These are phyloP conservation scores for Orthosia incerta DNA, from an alignment of 2,888 invertebrate species.

Conservation along the genomic window DNA sequence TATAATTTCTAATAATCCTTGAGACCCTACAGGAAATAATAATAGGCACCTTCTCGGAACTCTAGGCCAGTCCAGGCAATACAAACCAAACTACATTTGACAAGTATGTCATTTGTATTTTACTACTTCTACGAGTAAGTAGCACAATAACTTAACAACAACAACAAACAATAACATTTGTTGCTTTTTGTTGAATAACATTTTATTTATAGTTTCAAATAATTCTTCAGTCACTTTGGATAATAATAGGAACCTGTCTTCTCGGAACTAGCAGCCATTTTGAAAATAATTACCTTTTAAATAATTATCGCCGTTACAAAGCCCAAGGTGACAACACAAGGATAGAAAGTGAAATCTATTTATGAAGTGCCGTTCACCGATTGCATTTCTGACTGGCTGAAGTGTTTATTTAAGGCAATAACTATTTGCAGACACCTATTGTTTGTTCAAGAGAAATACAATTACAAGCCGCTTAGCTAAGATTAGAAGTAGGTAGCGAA, in stretches of 20 bases:
- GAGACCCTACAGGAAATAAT: neutral
- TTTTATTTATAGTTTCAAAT: constrained; percentile 4
- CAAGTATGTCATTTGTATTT: too few species aligned
- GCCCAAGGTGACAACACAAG: constrained; percentile 81
- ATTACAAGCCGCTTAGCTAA: constrained; percentile 25
- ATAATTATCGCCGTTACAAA: constrained; percentile 61
- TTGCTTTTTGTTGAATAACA: too few species aligned
- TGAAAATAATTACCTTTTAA: constrained; percentile 35
- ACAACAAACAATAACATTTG: too few species aligned
- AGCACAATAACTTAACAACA: too few species aligned
- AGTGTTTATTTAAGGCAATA: constrained; percentile 69
- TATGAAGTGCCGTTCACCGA: constrained; percentile 80
- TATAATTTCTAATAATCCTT: constrained; percentile 13
- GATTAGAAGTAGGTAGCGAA: constrained; percentile 29
- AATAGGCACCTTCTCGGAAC: constrained; percentile 16
- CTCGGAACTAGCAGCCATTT: constrained; percentile 31
- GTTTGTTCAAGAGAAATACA: constrained; percentile 47
- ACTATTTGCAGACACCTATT: constrained; percentile 71
- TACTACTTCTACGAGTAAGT: too few species aligned
- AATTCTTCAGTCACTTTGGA: neutral
- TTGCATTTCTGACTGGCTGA: constrained; percentile 71
- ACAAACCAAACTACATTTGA: too few species aligned
- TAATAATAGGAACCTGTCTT: constrained; percentile 13
- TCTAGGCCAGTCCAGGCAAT: too few species aligned
- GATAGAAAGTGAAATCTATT: constrained; percentile 88